These are phyloP conservation scores for Enteromius afrohamiltoni DNA, from an alignment of 2,797 vertebrate species.

Conservation along the genomic window DNA sequence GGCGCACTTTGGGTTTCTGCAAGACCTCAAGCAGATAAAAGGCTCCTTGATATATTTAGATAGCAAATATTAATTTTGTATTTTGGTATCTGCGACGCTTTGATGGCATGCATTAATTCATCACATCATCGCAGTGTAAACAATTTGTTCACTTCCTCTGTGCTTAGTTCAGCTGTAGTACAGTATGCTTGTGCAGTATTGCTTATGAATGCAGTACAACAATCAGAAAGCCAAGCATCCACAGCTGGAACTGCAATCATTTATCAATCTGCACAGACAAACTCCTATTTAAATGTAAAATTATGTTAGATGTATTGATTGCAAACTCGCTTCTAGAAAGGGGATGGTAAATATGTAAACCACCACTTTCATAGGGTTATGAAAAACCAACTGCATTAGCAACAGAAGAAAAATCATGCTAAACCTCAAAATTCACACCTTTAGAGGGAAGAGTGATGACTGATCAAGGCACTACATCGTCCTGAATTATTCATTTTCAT, in stretches of 20 bases:
- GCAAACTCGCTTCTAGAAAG: constrained; percentile 64
- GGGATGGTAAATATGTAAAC: not conserved
- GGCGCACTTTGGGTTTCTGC: not conserved
- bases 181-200: not conserved
- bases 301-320: constrained; percentile 19
- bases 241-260: not conserved
- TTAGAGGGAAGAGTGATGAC: constrained; percentile 74
- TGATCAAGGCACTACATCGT: constrained; percentile 92
- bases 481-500: constrained; percentile 75
- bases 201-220: constrained; percentile 12
- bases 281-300: not conserved
- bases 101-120: constrained; percentile 9
- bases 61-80: not conserved
- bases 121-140: constrained; percentile 10
- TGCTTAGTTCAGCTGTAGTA: constrained; percentile 1
- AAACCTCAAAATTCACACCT: constrained; percentile 60
- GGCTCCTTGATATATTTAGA: not conserved
- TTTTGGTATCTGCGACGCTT: not conserved
- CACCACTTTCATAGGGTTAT: not conserved
- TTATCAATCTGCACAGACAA: not conserved
- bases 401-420: not conserved
- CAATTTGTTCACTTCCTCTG: not conserved
- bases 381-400: not conserved
- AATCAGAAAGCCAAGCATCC: not conserved
- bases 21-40: not conserved